Evolutionary conservation across 1,140 invertebrate genomes (phyloP).

Genomic region (Drosophila albomicans): DNA sequence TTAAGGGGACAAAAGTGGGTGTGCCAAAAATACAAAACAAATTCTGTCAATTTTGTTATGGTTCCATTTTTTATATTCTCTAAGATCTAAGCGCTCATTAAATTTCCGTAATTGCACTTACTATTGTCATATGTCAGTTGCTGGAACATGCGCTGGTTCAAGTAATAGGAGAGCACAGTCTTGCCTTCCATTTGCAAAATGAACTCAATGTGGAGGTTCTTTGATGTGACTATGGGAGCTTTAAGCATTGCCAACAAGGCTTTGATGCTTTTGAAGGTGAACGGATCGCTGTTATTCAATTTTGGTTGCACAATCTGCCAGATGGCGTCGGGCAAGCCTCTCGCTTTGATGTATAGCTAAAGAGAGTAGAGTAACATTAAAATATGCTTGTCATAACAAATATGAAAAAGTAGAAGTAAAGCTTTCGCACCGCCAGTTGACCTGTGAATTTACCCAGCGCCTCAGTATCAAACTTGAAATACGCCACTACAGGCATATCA

Average conservation of each 20-base stretch:
- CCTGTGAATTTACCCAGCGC: conserved; percentile 86
- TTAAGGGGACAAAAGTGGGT: no score
- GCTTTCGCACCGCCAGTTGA: conserved; percentile 86
- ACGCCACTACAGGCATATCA: conserved; percentile 87
- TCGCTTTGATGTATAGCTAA: conserved; percentile 87
- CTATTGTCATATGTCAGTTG: conserved; percentile 84
- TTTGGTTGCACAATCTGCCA: conserved; percentile 78
- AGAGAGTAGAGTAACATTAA: conserved; percentile 26
- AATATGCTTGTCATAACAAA: neutral
- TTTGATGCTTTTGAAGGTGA: conserved; percentile 85
- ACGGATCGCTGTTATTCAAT: conserved; percentile 78
- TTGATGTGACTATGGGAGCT: conserved; percentile 84
- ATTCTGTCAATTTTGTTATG: no score
- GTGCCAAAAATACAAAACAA: no score
- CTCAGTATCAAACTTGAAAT: conserved; percentile 87
- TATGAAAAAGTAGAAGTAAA: neutral
- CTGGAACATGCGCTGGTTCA: conserved; percentile 86
- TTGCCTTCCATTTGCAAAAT: conserved; percentile 87
- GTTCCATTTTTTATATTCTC: no score
- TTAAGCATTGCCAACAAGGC: conserved; percentile 86
- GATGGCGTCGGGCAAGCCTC: conserved; percentile 85
- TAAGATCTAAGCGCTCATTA: neutral
- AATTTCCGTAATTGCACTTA: conserved; percentile 51
- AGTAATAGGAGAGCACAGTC: conserved; percentile 87
- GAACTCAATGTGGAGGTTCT: conserved; percentile 86